These are phyloP conservation scores for Poeciliopsis presidionis DNA, from an alignment of 2,797 vertebrate genomes.

Conservation along the genomic window DNA sequence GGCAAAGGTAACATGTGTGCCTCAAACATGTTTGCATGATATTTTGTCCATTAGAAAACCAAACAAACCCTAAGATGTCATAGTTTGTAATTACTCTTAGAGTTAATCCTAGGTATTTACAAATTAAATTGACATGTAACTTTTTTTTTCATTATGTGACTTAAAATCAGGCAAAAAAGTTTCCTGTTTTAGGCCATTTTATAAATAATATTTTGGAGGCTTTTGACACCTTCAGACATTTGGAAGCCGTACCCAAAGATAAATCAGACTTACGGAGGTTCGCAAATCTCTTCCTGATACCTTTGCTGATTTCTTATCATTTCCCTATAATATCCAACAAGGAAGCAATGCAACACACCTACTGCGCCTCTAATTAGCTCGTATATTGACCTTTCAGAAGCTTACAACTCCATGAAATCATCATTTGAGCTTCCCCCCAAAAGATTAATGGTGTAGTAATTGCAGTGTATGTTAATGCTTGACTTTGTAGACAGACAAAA, in stretches of 20 bases:
- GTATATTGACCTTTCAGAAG: background rate
- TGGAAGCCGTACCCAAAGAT: background rate
- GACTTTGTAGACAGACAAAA: background rate
- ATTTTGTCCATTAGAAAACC: slow-evolving; percentile 11
- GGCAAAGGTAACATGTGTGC: slow-evolving; percentile 91
- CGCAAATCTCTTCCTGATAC: background rate
- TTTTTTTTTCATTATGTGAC: background rate
- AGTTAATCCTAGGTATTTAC: background rate
- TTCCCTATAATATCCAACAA: background rate
- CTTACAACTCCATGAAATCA: background rate
- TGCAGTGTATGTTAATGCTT: background rate
- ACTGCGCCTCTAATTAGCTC: background rate
- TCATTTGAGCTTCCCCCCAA: background rate
- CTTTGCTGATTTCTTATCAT: background rate
- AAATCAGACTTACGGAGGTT: background rate
- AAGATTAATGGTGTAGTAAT: background rate
- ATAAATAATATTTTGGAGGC: background rate
- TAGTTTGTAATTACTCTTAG: background rate
- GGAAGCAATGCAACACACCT: background rate
- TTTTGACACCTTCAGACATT: background rate
- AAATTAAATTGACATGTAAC: background rate
- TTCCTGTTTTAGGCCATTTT: background rate
- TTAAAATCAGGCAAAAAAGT: background rate
- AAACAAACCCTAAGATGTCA: background rate
- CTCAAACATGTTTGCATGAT: slow-evolving; percentile 79